These are phyloP conservation scores for Sturmia bella DNA, from an alignment of 2,888 invertebrate genomes.

Conservation along the genomic window DNA sequence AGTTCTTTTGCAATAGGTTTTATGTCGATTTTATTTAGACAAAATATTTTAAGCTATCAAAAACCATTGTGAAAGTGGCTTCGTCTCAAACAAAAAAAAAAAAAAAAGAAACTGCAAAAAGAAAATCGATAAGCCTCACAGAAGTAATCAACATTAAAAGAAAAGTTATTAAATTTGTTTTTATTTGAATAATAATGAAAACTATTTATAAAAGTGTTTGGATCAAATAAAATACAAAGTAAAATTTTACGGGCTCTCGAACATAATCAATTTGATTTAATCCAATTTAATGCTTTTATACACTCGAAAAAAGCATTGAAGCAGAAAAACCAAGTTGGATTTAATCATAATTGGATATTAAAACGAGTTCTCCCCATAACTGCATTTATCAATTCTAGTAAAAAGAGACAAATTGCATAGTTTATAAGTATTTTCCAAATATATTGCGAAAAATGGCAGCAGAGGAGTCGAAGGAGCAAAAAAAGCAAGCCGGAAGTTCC, in stretches of 20 bases:
- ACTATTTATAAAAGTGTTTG: conserved; percentile 39
- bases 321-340: conserved; percentile 79
- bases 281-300: conserved; percentile 78
- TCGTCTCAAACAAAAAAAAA: conserved; percentile 53
- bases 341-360: conserved; percentile 82
- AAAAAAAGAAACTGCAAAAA: conserved; percentile 28
- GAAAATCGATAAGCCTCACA: conserved; percentile 45
- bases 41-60: conserved; percentile 73
- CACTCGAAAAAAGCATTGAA: conserved; percentile 74
- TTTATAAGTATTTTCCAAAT: conserved; percentile 35
- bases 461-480: neutral
- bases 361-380: conserved; percentile 77
- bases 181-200: neutral
- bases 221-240: conserved; percentile 6
- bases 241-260: conserved; percentile 73
- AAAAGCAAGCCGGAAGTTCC: conserved; percentile 10
- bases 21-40: conserved; percentile 75
- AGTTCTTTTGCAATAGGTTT: conserved; percentile 80
- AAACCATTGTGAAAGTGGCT: conserved; percentile 80
- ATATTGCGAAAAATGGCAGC: conserved; percentile 23
- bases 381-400: conserved; percentile 50
- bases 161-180: neutral
- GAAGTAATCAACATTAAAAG: neutral
- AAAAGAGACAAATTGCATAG: conserved; percentile 48
- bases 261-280: conserved; percentile 82